Base-by-base conservation (phyloP, 2,888 invertebrate genomes). In the Pycnomerus fuliginosus region DNA sequence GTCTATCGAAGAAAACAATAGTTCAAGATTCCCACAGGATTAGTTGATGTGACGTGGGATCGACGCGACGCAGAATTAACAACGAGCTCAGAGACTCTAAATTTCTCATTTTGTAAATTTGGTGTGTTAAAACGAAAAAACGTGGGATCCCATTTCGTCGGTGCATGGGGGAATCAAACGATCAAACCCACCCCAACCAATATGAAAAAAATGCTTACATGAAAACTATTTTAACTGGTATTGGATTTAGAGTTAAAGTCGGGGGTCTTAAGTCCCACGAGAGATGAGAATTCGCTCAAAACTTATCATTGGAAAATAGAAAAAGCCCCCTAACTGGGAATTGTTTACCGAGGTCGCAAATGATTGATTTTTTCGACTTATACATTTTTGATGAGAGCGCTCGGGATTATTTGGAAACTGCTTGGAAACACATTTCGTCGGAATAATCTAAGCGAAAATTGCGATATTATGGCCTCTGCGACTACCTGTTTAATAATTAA, bases 181-280 rank as follows among this genome's bases (percentile, higher is more conserved):
- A 20, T 5, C 20, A 5, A 20, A 5, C 20, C 20, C 20, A 20
- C 5, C 12, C 8, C 31, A 37, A 32, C 23, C 32, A 39, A 35
- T 29, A 38, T 37, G 34, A 38, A 8, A 60, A 61, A 60, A 62
- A 60, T 61, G 58, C 61, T 55, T 63, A 65, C 64, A 64, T 50
- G 62, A 60, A 64, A 65, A 66, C 65, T 65, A 65, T 68, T 62
- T 64, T 62, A 62, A 61, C 59, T 50, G 61, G 59, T 64, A 64
- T 65, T 60, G 60, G 61, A 61, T 65, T 58, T 55, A 45, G 47
- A 49, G 47, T 51, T 51, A 38, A 48, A 47, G 51, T 46, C 55
- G 50, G 58, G 56, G 47, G 49, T 51, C 43, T 40, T 50, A 51
- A 45, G 46, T 58, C 62, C 50, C 63, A 12, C 8, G 60, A 55